phyloP scores from a whole-genome alignment of 2,888 invertebrate species.

The Hartigia nigra region DNA sequence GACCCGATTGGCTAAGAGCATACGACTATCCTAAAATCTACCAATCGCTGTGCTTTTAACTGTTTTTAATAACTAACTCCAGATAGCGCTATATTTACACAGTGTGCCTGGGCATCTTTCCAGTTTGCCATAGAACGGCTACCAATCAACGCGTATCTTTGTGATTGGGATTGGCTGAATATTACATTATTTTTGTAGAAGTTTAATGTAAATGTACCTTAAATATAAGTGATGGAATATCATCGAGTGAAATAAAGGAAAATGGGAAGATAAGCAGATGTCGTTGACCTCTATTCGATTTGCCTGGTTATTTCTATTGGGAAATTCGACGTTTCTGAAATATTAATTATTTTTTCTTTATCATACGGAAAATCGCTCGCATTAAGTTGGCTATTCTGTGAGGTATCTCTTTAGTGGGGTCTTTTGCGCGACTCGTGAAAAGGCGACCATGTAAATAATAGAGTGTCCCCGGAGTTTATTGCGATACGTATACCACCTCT shows the following conservation, averaged over 20 bases:
- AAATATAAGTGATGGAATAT: not conserved
- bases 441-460: not conserved
- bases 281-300: not conserved
- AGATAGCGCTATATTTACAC: not conserved
- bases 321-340: no score
- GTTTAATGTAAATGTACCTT: not conserved
- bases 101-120: not conserved
- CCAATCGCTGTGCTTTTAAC: not conserved
- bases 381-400: not conserved
- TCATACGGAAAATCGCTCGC: not conserved
- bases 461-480: not conserved
- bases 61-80: not conserved
- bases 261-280: not conserved
- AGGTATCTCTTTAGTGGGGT: not conserved
- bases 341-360: not conserved
- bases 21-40: not conserved
- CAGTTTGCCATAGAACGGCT: not conserved
- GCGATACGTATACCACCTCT: not conserved
- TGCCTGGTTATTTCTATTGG: not conserved
- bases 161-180: not conserved
- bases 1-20: not conserved
- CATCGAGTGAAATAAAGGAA: not conserved
- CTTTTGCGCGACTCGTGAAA: slow-evolving; percentile 1
- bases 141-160: not conserved
- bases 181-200: not conserved